A percentile compares a stretch with the other conserved stretches of the same genome.
These are phyloP conservation scores for Micoletzkya japonica DNA, from an alignment of 2,888 invertebrate genomes.

Conservation along the genomic window DNA sequence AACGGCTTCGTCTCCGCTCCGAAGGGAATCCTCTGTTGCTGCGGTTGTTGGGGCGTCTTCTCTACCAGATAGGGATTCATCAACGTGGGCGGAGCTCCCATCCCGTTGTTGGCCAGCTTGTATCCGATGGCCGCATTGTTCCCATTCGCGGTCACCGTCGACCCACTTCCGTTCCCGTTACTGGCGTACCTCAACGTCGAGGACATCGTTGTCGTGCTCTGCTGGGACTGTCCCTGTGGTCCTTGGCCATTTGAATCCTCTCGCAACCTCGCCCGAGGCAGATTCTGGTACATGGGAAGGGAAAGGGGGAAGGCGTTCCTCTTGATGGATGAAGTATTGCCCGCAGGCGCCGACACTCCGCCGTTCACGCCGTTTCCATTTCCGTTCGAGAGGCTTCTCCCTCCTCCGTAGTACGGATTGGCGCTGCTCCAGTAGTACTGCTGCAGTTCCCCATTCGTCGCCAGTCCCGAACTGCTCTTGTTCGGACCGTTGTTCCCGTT, in stretches of 20 bases:
- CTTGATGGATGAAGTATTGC: neutral
- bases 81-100: conserved; percentile 13
- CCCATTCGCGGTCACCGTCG: neutral
- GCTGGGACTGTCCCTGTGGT: too few species aligned
- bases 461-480: too few species aligned
- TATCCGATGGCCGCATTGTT: conserved; percentile 14
- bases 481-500: too few species aligned
- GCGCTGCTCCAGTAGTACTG: conserved; percentile 9
- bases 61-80: too few species aligned
- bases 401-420: conserved; percentile 26
- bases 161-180: too few species aligned
- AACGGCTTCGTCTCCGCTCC: conserved; percentile 2
- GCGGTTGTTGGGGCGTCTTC: too few species aligned
- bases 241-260: too few species aligned
- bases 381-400: too few species aligned
- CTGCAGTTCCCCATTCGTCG: conserved; percentile 1
- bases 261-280: conserved; percentile 12
- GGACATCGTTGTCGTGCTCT: too few species aligned
- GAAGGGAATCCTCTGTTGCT: conserved; percentile 21
- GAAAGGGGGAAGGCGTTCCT: conserved; percentile 8
- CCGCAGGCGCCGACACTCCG: neutral
- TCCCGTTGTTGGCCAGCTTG: conserved; percentile 23
- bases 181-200: neutral
- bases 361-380: neutral
- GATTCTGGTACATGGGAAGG: conserved; percentile 8